Evolutionary conservation across 2,113 vertebrate genomes (phyloP), one percentile per base, ranked within the genome.

Genomic region (Sardina pilchardus): DNA sequence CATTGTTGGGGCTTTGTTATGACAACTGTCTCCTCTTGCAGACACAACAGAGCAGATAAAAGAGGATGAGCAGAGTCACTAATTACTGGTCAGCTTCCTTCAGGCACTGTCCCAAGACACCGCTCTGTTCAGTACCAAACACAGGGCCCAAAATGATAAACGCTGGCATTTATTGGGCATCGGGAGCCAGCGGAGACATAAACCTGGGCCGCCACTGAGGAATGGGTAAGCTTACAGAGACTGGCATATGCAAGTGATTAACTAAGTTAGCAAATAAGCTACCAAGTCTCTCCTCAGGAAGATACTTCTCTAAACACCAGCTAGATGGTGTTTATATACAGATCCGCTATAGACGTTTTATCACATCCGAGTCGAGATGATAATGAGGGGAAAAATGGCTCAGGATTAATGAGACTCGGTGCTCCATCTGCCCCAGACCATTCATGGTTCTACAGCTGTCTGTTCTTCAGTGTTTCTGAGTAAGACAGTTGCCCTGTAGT

Each of bases 321-420:
- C 26, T 78, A 16, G 71, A 24, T 59, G 53, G 53, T 59, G 53
- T 78, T 78, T 78, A 78, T 36, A 78, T 78, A 78, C 71, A 78
- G 71, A 78, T 36, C 71, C 71, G 34, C 71, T 36, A 78, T 78
- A 78, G 71, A 78, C 71, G 19, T 78, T 78, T 78, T 39, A 78
- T 78, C 30, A 78, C 71, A 78, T 78, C 71, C 34, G 71, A 17
- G 14, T 36, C 1, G 71, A 34, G 71, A 36, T 36, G 71, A 78
- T 59, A 59, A 59, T 36, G 71, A 78, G 26, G 26, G 63, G 71
- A 6, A 36, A 36, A 36, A 16, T 16, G 12, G 16, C 26, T 36
- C 30, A 16, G 71, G 30, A 78, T 78, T 78, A 78, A 78, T 78
- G 71, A 59, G 53, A 59, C 26, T 30, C n/a, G 24, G 63, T 3